Conservation (phyloP, 1,140 invertebrate species). For the Aradophagus sp. region DNA sequence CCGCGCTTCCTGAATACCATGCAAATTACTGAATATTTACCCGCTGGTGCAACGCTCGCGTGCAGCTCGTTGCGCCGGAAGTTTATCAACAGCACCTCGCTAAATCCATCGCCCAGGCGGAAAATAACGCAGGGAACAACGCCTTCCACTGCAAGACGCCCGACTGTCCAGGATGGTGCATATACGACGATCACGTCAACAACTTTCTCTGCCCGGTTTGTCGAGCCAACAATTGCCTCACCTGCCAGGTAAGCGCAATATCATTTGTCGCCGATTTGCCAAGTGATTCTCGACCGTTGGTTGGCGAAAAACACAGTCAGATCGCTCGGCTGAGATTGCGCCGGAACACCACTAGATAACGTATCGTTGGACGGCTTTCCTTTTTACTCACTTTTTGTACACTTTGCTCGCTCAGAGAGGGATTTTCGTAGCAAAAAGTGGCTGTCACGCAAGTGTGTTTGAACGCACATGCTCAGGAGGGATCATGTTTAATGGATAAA, state of each 20-base stretch:
- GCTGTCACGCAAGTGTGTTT: too few species aligned
- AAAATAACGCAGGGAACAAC: conserved; percentile 85
- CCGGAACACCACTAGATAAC: background rate
- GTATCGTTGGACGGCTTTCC: too few species aligned
- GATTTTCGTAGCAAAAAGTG: too few species aligned
- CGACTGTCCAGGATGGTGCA: conserved; percentile 92
- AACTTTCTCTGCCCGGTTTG: conserved; percentile 91
- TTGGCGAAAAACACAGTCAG: too few species aligned
- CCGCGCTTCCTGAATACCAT: conserved; percentile 50
- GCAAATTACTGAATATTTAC: conserved; percentile 56
- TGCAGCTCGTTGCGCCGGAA: conserved; percentile 80
- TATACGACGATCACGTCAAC: conserved; percentile 91
- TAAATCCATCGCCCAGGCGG: conserved; percentile 87
- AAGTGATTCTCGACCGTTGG: too few species aligned
- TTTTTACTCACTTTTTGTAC: too few species aligned
- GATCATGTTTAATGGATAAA: too few species aligned
- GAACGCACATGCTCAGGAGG: too few species aligned
- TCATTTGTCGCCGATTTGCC: conserved; percentile 13
- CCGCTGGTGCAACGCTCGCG: conserved; percentile 48
- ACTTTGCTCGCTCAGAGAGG: too few species aligned
- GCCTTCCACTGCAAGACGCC: conserved; percentile 94
- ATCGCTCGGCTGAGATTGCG: background rate
- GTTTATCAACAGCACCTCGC: conserved; percentile 88
- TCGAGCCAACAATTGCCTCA: conserved; percentile 87
- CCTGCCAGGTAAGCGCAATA: conserved; percentile 83